Conservation (phyloP, 1,140 invertebrate genomes). For the Cyrtorhinus lividipennis region DNA sequence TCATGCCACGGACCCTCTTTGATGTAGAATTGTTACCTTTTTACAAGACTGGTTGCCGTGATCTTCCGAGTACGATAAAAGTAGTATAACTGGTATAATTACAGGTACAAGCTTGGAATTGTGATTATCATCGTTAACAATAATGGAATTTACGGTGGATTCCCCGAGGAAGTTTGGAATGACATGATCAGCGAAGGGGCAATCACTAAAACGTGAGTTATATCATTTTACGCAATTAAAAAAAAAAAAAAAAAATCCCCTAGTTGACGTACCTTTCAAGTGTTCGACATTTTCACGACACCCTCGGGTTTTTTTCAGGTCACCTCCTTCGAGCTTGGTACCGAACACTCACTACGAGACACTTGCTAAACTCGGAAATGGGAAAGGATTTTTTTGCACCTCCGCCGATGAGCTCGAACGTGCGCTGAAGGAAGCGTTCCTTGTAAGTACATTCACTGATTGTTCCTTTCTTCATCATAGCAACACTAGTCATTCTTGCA, state of each 20-base stretch:
- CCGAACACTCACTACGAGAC: conserved; percentile 73
- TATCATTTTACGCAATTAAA: no score
- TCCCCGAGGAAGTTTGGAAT: conserved; percentile 58
- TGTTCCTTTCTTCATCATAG: no score
- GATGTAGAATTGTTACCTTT: no score
- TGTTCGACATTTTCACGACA: no score
- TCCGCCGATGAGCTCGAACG: conserved; percentile 55
- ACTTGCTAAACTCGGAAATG: conserved; percentile 64
- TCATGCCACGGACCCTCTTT: no score
- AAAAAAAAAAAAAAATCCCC: no score
- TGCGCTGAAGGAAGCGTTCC: conserved; percentile 50
- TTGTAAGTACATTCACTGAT: conserved; percentile 35
- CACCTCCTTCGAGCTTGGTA: conserved; percentile 63
- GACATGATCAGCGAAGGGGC: conserved; percentile 51
- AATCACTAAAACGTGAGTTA: conserved; percentile 34
- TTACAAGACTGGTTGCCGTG: no score
- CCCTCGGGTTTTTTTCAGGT: conserved; percentile 36
- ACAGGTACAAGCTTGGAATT: conserved; percentile 81
- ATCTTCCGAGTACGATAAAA: no score
- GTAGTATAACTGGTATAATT: no score
- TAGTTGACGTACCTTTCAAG: no score
- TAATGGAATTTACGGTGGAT: conserved; percentile 82
- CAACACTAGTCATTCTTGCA: no score
- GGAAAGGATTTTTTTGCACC: conserved; percentile 60
- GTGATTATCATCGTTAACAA: conserved; percentile 90